phyloP scores from a whole-genome alignment of 2,113 vertebrate species.

The Onychostoma macrolepis region DNA sequence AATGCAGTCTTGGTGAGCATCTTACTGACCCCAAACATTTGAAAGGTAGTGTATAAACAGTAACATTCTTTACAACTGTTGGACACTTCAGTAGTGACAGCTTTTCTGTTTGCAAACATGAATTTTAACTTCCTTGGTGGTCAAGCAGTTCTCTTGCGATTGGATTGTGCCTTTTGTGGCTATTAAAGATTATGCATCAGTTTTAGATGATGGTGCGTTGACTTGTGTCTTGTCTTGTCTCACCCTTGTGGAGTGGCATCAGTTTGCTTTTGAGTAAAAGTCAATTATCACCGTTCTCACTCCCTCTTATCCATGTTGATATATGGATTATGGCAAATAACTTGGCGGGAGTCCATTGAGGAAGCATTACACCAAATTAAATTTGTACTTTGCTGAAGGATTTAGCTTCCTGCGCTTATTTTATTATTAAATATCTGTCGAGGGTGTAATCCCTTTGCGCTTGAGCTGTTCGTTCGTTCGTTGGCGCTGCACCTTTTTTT shows the following conservation, averaged over 20 bases:
- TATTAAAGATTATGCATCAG: background rate
- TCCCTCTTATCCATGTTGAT: slow-evolving; percentile 67
- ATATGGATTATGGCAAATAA: slow-evolving; percentile 71
- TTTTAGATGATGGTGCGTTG: slow-evolving; percentile 22
- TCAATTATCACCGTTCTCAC: slow-evolving; percentile 58
- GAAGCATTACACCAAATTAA: slow-evolving; percentile 70
- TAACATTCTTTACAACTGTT: background rate
- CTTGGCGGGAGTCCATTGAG: slow-evolving; percentile 67
- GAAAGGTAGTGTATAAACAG: background rate
- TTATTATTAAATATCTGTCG: slow-evolving; percentile 68
- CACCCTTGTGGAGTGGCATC: slow-evolving; percentile 51
- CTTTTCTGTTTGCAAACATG: background rate
- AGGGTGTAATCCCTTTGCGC: slow-evolving; percentile 69
- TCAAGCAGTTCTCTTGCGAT: background rate
- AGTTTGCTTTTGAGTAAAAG: slow-evolving; percentile 61
- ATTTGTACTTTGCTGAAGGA: slow-evolving; percentile 70
- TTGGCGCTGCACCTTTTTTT: slow-evolving; percentile 11
- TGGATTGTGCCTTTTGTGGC: background rate
- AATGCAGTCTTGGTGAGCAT: background rate
- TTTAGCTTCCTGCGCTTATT: slow-evolving; percentile 64
- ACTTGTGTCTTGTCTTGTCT: slow-evolving; percentile 39
- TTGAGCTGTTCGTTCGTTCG: slow-evolving; percentile 46
- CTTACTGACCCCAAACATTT: background rate
- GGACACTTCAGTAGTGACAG: background rate
- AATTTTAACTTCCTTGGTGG: background rate